Conservation (phyloP, 2,113 vertebrate genomes). For the Nibea albiflora region DNA sequence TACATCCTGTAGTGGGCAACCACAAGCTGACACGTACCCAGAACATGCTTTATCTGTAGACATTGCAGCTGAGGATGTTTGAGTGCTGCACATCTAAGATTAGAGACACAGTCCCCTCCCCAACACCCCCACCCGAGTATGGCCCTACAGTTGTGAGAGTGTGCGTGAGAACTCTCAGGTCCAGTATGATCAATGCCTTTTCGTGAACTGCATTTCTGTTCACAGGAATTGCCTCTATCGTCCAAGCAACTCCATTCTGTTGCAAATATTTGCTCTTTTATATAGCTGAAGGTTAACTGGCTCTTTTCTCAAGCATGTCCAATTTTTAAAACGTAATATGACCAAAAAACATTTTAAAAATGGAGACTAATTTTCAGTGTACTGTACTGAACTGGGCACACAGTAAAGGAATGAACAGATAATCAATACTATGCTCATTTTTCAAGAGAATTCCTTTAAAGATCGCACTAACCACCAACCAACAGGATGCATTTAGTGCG, state of each 20-base stretch:
- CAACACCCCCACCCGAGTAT: constrained; percentile 30
- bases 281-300: not conserved
- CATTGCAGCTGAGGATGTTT: constrained; percentile 61
- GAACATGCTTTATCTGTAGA: constrained; percentile 71
- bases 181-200: not conserved
- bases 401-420: not conserved
- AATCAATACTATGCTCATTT: not conserved
- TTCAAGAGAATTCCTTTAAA: not conserved
- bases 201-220: constrained; percentile 6
- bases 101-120: constrained; percentile 67
- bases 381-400: not conserved
- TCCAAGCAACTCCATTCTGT: not conserved
- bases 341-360: not conserved
- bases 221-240: not conserved
- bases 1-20: constrained; percentile 25
- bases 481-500: not conserved
- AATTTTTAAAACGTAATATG: not conserved
- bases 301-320: not conserved
- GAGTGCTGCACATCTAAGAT: constrained; percentile 75
- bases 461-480: not conserved
- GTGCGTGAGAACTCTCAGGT: not conserved
- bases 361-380: not conserved
- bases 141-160: constrained; percentile 1
- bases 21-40: constrained; percentile 32
- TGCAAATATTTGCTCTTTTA: constrained; percentile 6